phyloP scores from a whole-genome alignment of 1,140 invertebrate genomes.

The Drosophila bipectinata region DNA sequence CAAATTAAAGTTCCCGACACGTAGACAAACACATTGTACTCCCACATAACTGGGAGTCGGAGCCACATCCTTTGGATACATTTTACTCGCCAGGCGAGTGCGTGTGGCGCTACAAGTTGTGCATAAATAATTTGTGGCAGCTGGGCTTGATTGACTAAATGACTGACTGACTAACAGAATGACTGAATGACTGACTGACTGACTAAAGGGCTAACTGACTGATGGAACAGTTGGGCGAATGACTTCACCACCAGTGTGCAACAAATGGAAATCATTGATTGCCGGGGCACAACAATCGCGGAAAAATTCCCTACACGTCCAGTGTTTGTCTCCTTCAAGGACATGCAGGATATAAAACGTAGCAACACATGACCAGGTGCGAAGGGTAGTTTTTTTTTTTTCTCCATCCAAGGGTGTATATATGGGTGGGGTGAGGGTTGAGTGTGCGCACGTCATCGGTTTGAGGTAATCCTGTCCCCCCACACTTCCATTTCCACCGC shows the following conservation, averaged over 20 bases:
- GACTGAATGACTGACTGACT: constrained; percentile 13
- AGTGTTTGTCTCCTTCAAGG: constrained; percentile 50
- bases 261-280: constrained; percentile 50
- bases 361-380: constrained; percentile 42
- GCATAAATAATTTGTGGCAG: constrained; percentile 64
- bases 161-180: constrained; percentile 14
- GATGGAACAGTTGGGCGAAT: constrained; percentile 16
- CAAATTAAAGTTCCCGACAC: constrained; percentile 53
- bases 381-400: neutral
- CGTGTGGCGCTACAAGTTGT: constrained; percentile 55
- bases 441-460: constrained; percentile 74
- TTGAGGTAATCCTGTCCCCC: constrained; percentile 47
- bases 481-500: constrained; percentile 13
- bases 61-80: constrained; percentile 47
- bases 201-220: constrained; percentile 4
- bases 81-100: constrained; percentile 31
- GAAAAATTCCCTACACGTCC: constrained; percentile 38
- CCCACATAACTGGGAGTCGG: constrained; percentile 20
- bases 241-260: constrained; percentile 23
- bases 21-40: constrained; percentile 56
- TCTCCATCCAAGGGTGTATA: neutral
- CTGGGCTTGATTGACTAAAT: constrained; percentile 53
- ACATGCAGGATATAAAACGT: constrained; percentile 63
- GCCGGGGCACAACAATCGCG: constrained; percentile 24
- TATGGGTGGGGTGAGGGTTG: constrained; percentile 11